Conservation (phyloP, 92 coral and sea anemone genomes). For the Bergia puertoricense region DNA sequence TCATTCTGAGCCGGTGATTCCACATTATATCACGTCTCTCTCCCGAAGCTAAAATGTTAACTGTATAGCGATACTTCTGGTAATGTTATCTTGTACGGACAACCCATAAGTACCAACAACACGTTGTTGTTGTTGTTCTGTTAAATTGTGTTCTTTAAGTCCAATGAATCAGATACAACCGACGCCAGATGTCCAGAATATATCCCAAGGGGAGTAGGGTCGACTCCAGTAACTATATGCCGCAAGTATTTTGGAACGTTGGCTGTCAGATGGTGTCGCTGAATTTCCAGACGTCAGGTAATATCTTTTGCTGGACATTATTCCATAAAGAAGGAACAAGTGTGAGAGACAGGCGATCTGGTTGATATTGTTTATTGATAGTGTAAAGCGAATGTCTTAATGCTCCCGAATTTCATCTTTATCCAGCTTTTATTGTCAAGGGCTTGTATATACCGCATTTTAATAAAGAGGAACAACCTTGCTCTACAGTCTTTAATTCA, state of each 20-base stretch:
- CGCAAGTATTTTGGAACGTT: constrained; percentile 99
- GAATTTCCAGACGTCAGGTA: constrained; percentile 99
- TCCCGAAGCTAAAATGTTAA: too few species aligned
- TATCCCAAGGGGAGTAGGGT: constrained; percentile 98
- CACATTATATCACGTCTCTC: too few species aligned
- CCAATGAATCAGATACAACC: constrained; percentile 74
- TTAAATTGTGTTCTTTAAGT: constrained; percentile 11
- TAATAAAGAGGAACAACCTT: too few species aligned
- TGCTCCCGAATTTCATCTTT: too few species aligned
- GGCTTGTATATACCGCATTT: too few species aligned
- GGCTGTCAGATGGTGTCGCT: constrained; percentile 99
- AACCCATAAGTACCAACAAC: not conserved
- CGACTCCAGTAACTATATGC: constrained; percentile 98
- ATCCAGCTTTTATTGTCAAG: too few species aligned
- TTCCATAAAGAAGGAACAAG: not conserved
- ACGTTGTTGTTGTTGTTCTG: not conserved
- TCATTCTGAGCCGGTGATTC: too few species aligned
- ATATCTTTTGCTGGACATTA: not conserved
- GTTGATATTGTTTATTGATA: too few species aligned
- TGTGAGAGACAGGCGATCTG: not conserved
- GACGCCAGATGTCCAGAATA: constrained; percentile 91
- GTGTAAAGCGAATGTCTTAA: not conserved
- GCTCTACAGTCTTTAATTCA: too few species aligned
- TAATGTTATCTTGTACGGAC: not conserved
- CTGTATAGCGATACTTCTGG: too few species aligned